Evolutionary conservation across 2,797 vertebrate genomes (phyloP), one percentile per base, ranked within the genome.

Genomic region (Myripristis murdjan): DNA sequence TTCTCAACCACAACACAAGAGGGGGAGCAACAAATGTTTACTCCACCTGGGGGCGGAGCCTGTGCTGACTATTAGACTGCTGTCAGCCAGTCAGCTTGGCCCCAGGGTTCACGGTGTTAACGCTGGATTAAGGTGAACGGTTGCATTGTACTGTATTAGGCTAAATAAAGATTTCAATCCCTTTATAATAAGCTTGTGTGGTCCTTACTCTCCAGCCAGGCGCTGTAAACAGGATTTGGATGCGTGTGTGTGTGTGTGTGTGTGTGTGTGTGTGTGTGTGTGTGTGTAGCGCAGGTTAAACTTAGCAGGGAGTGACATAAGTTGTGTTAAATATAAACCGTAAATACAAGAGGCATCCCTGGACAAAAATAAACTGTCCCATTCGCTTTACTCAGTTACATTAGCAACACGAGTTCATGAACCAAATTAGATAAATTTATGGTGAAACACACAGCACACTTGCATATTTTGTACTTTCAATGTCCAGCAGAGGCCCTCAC

Each of bases 101-200:
- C 70, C 47, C 35, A 62, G 55, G 57, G 75, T 88, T 90, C 81
- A 89, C 4, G 8, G 73, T 56, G 78, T 82, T 88, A 85, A 92
- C 85, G 66, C 83, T 89, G 91, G 92, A 94, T 93, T 94, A 93
- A 63, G 79, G 73, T 88, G 82, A 87, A 91, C 76, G 4, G 1
- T 82, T 85, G 73, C 90, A 90, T 88, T 92, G 87, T 85, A 75
- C 87, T 94, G 88, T 91, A 76, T 91, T 88, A 89, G 88, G 81
- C 89, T 93, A 94, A 95, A 95, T 95, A 95, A 95, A 95, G 92
- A 92, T 81, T 85, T 83, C 66, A 94, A 92, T 94, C 92, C 92
- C 91, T 93, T 92, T 92, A 91, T 93, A 92, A 93, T 91, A 85
- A 88, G 93, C 85, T 90, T 89, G 77, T 82, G 61, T 87, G 77